phyloP scores from a whole-genome alignment of 2,113 vertebrate species.

The Hylia prasina region DNA sequence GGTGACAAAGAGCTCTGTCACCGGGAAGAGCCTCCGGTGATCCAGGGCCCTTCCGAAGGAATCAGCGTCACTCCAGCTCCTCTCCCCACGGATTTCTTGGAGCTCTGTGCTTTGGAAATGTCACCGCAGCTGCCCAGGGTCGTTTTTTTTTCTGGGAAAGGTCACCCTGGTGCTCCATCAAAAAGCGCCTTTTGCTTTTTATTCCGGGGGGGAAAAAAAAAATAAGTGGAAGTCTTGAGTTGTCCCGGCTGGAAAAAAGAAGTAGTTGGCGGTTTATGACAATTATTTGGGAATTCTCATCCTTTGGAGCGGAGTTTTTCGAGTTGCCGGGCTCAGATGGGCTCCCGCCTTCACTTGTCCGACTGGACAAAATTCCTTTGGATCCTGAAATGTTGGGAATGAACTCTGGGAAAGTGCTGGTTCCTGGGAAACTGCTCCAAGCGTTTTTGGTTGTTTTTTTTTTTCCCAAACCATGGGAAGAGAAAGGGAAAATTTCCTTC shows the following conservation, averaged over 20 bases:
- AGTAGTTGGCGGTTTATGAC: neutral
- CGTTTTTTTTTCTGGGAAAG: neutral
- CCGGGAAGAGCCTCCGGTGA: neutral
- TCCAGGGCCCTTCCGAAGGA: neutral
- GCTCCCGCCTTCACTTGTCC: too few relatives aligned
- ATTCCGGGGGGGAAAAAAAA: neutral
- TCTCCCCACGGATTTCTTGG: neutral
- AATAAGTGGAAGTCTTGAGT: neutral
- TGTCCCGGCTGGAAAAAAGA: neutral
- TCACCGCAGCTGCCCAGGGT: neutral
- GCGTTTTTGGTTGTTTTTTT: too few relatives aligned
- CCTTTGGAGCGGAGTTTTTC: rapidly evolving
- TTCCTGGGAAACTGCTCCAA: neutral
- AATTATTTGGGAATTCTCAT: neutral
- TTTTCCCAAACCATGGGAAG: neutral
- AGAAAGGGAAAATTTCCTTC: neutral
- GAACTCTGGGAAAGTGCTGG: rapidly evolving
- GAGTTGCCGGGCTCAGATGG: rapidly evolving
- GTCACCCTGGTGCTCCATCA: neutral
- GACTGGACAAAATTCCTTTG: neutral
- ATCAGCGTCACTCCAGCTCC: neutral
- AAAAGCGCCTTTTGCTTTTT: neutral
- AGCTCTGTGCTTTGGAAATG: neutral
- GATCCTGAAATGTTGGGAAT: neutral
- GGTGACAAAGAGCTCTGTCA: neutral